Base-by-base conservation (phyloP, 2,113 vertebrate genomes). In the Crocuta crocuta region DNA sequence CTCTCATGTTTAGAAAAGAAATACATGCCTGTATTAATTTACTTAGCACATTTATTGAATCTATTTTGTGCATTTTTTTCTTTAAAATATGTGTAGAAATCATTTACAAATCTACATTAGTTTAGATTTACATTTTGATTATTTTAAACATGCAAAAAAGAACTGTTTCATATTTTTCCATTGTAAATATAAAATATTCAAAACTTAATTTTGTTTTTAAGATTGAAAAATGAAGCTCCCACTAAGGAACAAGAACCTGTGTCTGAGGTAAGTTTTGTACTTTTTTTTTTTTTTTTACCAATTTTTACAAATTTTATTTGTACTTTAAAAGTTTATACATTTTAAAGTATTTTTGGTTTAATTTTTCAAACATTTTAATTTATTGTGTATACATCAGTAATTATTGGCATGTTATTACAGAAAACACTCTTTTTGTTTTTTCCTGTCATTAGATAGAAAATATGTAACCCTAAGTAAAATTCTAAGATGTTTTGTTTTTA, bases 151-250 rank as follows among this genome's bases (percentile, higher is more conserved):
- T 94, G 79, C 26, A 93, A 45, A 95, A 83, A 81, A 76, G 4
- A 61, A 35, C 4, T 78, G 45, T 93, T 94, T 84, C 7, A 33
- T 96, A 81, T 80, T 95, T 94, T 84, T 80, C 15, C 31, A 68
- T 83, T 97, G 7, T 96, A 97, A 93, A 23, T 87, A 89, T 83
- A 97, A 96, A 86, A 85, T 96, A 83, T 95, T 87, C 15, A 88
- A 80, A 97, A 66, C 90, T 96, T 92, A 97, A 97, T 98, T 98
- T 50, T 16, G 98, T 98, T 97, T 98, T 96, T 50, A 98, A 98
- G 97, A 97, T 97, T 98, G 93, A 98, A 97, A 98, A 94, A 92
- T 0, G 3, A 98, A 97, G 91, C 96, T 89, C 73, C 91, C 85
- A 68, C 84, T 92, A 96, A 91, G 65, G 86, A 97, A 95, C 94